Evolutionary conservation across 1,140 invertebrate genomes (phyloP).

Genomic region (Bombus waltoni): DNA sequence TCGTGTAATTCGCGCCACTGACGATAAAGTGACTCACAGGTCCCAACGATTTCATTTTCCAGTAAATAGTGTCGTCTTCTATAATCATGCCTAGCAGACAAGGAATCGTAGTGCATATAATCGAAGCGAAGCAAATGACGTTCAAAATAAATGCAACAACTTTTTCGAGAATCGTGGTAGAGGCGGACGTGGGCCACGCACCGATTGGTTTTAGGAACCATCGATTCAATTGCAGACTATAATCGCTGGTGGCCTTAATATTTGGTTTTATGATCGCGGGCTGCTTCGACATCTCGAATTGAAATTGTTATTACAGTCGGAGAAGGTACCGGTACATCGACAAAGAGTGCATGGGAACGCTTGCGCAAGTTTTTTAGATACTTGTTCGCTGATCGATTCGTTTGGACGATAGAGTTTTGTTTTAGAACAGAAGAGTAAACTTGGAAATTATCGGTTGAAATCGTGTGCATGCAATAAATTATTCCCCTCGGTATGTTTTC

Average conservation of each 20-base stretch:
- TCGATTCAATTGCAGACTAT: constrained; percentile 45
- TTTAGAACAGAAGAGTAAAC: no score
- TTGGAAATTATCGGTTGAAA: no score
- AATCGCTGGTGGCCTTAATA: constrained; percentile 21
- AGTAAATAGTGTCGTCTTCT: constrained; percentile 3
- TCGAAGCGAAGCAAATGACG: neutral
- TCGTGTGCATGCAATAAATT: no score
- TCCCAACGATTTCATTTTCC: constrained; percentile 20
- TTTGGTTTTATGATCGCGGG: neutral
- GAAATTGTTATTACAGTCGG: neutral
- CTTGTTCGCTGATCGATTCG: no score
- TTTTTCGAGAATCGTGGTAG: neutral
- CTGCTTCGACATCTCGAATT: neutral
- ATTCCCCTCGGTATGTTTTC: no score
- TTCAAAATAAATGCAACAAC: neutral
- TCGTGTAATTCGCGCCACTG: constrained; percentile 41
- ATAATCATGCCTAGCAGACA: constrained; percentile 13
- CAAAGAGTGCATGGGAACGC: neutral
- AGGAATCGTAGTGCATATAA: neutral
- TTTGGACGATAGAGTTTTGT: no score
- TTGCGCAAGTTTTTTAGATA: neutral
- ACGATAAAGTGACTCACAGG: constrained; percentile 46
- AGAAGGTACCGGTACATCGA: no score
- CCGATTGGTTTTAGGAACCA: constrained; percentile 57
- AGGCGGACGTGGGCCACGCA: constrained; percentile 29